Conservation (phyloP, 2,888 invertebrate genomes). For the Orthonychiurus folsomi region DNA sequence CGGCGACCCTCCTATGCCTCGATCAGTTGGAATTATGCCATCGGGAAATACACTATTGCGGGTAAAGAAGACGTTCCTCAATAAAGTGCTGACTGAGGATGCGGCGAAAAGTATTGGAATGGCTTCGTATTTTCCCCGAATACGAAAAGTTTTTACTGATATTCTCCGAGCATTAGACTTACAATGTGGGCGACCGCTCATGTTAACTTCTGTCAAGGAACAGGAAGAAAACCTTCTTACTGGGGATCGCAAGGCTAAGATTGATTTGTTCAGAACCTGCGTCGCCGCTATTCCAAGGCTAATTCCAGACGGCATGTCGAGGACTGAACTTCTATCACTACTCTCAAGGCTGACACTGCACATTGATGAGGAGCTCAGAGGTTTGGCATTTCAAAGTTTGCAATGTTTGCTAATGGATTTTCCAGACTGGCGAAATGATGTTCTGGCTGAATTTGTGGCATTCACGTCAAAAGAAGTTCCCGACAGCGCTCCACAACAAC, state of each 20-base stretch:
- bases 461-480: conserved; percentile 86
- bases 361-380: conserved; percentile 94
- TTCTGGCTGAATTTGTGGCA: conserved; percentile 67
- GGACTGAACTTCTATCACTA: conserved; percentile 86
- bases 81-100: conserved; percentile 87
- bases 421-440: conserved; percentile 95
- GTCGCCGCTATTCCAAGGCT: conserved; percentile 96
- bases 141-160: conserved; percentile 88
- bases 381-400: conserved; percentile 84
- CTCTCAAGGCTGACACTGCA: conserved; percentile 90
- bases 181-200: conserved; percentile 91
- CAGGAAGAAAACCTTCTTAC: conserved; percentile 76
- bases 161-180: conserved; percentile 88
- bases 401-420: conserved; percentile 94
- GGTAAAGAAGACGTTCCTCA: conserved; percentile 90
- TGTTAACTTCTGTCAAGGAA: conserved; percentile 77
- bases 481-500: conserved; percentile 77
- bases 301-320: conserved; percentile 94
- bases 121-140: conserved; percentile 92
- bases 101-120: conserved; percentile 94
- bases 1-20: conserved; percentile 97
- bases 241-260: conserved; percentile 93
- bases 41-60: conserved; percentile 82
- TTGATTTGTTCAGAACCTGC: conserved; percentile 95
- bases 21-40: conserved; percentile 86